These are phyloP conservation scores for Sus scrofa DNA, from an alignment of 2,113 vertebrate genomes.

Conservation along the genomic window T2T-Sscrofa CM000815.6:93608001-93608500, in stretches of 20 bases:
- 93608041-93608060: not conserved
- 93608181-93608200: too few species aligned
- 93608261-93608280: too few species aligned
- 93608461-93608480: not conserved
- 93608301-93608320: too few species aligned
- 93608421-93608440: not conserved
- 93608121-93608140: constrained; percentile 17
- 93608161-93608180: too few species aligned
- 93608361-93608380: not conserved
- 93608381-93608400: not conserved
- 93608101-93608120: not conserved
- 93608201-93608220: too few species aligned
- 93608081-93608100: not conserved
- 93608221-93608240: too few species aligned
- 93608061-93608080: not conserved
- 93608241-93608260: too few species aligned
- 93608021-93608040: not conserved
- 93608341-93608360: constrained; percentile 3
- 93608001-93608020: not conserved
- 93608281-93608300: too few species aligned
- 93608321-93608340: not conserved
- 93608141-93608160: not conserved
- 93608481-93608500: too few species aligned
- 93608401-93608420: not conserved
- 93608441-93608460: not conserved